Evolutionary conservation across 2,888 invertebrate species (phyloP).

Genomic region (Bellardia bayeri): DNA sequence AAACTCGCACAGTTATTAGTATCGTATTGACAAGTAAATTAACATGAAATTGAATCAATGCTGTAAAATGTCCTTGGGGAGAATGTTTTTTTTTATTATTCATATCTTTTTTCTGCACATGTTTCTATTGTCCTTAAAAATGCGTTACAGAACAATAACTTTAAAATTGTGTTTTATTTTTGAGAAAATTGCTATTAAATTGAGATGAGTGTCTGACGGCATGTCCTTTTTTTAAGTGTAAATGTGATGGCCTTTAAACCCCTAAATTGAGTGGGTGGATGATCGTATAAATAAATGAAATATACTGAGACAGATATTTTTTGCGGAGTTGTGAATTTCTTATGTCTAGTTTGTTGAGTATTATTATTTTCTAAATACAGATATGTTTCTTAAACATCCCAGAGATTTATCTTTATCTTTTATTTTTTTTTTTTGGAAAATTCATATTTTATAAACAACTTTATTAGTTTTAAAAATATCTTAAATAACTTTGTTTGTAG

Average conservation of each 20-base stretch:
- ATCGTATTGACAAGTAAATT: constrained; percentile 85
- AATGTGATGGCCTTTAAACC: constrained; percentile 22
- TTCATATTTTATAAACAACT: constrained; percentile 53
- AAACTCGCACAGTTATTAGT: constrained; percentile 76
- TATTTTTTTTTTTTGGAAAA: not conserved
- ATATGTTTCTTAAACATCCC: constrained; percentile 15
- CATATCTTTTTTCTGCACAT: constrained; percentile 40
- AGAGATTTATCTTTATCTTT: constrained; percentile 50
- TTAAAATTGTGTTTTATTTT: constrained; percentile 70
- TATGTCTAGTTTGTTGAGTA: constrained; percentile 14
- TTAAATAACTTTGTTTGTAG: constrained; percentile 24
- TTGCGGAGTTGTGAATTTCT: constrained; percentile 29
- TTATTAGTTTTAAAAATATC: constrained; percentile 62
- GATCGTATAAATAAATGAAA: constrained; percentile 14
- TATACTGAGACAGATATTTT: constrained; percentile 8
- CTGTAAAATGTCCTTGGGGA: constrained; percentile 84
- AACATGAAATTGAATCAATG: constrained; percentile 85
- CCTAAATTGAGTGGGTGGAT: not conserved
- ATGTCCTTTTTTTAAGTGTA: constrained; percentile 55
- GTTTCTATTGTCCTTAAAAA: constrained; percentile 45
- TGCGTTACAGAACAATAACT: constrained; percentile 65
- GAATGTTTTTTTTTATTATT: constrained; percentile 72
- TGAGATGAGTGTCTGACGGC: constrained; percentile 63
- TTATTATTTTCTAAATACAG: constrained; percentile 43
- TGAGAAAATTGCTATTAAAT: constrained; percentile 70